Evolutionary conservation across 2,113 vertebrate species (phyloP).

Genomic region (Mormyrus iriodes): DNA sequence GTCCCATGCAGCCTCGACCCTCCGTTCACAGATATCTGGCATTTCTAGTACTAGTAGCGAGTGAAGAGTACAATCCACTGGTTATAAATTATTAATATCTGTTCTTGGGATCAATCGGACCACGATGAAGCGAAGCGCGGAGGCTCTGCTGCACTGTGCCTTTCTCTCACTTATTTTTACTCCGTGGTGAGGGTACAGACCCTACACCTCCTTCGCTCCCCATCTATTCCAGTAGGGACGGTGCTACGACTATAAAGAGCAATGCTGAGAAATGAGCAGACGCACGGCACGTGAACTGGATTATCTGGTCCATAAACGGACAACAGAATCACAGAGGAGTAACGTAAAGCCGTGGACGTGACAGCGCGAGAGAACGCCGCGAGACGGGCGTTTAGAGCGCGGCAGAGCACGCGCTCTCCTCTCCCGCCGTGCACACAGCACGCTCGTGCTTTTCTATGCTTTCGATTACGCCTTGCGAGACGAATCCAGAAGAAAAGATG

Average conservation of each 20-base stretch:
- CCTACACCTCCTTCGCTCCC: neutral
- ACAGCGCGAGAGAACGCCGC: neutral
- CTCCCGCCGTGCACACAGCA: neutral
- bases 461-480: neutral
- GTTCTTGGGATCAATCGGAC: conserved; percentile 10
- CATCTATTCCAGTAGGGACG: neutral
- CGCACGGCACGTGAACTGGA: neutral
- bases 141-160: neutral
- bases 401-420: neutral
- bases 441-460: neutral
- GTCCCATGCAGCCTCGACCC: neutral
- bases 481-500: neutral
- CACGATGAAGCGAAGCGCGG: neutral
- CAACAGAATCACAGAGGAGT: neutral
- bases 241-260: neutral
- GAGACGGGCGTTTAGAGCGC: neutral
- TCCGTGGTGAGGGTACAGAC: neutral
- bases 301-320: neutral
- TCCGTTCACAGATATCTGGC: neutral
- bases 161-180: neutral
- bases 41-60: neutral
- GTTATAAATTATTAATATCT: conserved; percentile 19
- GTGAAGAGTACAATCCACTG: neutral
- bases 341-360: neutral
- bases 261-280: neutral